phyloP scores from a whole-genome alignment of 2,888 invertebrate genomes.

The Oligia fasciuncula region DNA sequence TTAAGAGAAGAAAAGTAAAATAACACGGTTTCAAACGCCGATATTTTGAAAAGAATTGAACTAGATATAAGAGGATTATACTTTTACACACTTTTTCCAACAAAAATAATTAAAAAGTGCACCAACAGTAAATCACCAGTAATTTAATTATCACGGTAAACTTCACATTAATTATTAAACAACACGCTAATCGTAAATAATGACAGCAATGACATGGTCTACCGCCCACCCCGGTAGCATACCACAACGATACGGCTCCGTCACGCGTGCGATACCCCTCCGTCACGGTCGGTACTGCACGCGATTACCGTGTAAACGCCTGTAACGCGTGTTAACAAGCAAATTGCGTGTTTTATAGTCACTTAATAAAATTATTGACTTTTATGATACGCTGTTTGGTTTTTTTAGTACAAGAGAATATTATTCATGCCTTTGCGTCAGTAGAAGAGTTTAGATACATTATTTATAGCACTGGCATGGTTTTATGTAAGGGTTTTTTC shows the following conservation, averaged over 20 bases:
- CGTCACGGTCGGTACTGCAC: constrained; percentile 83
- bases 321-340: constrained; percentile 70
- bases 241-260: constrained; percentile 62
- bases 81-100: not conserved
- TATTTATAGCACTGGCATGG: not conserved
- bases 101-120: not conserved
- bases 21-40: not conserved
- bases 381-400: constrained; percentile 38
- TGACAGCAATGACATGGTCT: constrained; percentile 68
- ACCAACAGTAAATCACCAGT: constrained; percentile 24
- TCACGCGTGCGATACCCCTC: constrained; percentile 64
- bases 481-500: not conserved
- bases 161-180: constrained; percentile 26
- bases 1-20: not conserved
- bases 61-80: too few relatives aligned
- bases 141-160: constrained; percentile 5
- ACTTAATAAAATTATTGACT: constrained; percentile 64
- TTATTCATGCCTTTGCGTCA: not conserved
- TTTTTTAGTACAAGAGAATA: constrained; percentile 7
- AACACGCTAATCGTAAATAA: constrained; percentile 23
- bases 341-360: constrained; percentile 57
- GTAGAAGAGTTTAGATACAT: not conserved
- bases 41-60: not conserved
- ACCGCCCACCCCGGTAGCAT: constrained; percentile 64
- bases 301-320: constrained; percentile 80